Evolutionary conservation across 2,797 vertebrate genomes (phyloP).

Genomic region (Rhinoraja longicauda): DNA sequence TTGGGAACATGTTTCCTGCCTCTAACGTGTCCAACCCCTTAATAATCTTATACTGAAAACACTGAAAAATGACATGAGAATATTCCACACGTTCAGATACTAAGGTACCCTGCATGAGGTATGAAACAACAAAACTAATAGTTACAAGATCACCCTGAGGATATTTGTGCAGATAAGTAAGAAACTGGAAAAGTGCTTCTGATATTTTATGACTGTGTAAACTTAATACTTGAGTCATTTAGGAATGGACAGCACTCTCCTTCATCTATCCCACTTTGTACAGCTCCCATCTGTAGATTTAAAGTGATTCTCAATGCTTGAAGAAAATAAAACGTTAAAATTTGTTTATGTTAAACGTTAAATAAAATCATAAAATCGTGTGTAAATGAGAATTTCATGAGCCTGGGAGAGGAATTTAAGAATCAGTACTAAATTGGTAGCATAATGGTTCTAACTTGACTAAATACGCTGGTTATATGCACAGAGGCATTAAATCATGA

Average conservation of each 20-base stretch:
- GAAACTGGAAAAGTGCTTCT: neutral
- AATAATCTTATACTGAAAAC: too few relatives aligned
- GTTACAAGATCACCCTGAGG: too few relatives aligned
- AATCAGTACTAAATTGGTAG: neutral
- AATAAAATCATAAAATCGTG: neutral
- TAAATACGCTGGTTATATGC: neutral
- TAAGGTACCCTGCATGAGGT: neutral
- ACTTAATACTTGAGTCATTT: neutral
- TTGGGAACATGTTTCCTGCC: too few relatives aligned
- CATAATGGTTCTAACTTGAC: neutral
- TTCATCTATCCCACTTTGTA: neutral
- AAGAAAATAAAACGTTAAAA: neutral
- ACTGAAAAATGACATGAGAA: neutral
- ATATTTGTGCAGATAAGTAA: neutral
- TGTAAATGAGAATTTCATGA: neutral
- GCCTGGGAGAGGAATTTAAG: neutral
- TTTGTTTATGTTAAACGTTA: neutral
- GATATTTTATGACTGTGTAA: neutral
- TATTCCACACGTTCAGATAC: neutral
- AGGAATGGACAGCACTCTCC: neutral
- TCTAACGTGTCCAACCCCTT: too few relatives aligned
- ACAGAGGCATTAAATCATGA: neutral
- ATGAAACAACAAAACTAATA: neutral
- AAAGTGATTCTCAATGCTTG: neutral
- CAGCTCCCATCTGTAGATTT: neutral